A percentile compares a stretch with the other conserved stretches of the same genome.
These are phyloP conservation scores for Thecocarcelia acutangulata DNA, from an alignment of 2,888 invertebrate species.

Conservation along the genomic window DNA sequence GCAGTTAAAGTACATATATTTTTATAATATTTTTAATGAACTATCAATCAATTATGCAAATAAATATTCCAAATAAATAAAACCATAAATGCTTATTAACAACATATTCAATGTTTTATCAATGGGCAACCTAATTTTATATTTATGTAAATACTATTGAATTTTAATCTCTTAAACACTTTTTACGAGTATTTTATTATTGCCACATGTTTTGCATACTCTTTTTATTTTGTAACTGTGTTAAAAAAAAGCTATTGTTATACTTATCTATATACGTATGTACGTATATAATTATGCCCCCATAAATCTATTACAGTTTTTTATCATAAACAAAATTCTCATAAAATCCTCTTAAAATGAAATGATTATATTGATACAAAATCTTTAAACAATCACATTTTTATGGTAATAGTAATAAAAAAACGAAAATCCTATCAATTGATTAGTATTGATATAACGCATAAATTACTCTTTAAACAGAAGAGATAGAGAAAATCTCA, in stretches of 20 bases:
- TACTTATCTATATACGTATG: not conserved
- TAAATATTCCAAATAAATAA: too few species aligned
- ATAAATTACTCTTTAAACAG: constrained; percentile 25
- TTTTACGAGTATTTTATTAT: not conserved
- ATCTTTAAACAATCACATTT: constrained; percentile 40
- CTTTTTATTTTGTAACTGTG: not conserved
- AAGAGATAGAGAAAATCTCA: constrained; percentile 9
- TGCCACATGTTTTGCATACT: constrained; percentile 29
- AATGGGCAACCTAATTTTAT: too few species aligned
- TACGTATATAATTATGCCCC: constrained; percentile 44
- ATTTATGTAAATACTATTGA: not conserved
- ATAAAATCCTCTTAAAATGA: constrained; percentile 65
- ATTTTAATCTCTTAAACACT: not conserved
- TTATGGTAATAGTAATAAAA: constrained; percentile 30
- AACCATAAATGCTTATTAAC: too few species aligned
- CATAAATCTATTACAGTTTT: constrained; percentile 50
- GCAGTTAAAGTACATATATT: too few species aligned
- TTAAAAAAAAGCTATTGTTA: constrained; percentile 6
- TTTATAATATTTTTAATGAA: too few species aligned
- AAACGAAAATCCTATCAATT: constrained; percentile 54
- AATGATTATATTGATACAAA: constrained; percentile 56
- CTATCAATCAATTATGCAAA: too few species aligned
- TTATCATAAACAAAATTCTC: constrained; percentile 34
- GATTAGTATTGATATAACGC: constrained; percentile 44
- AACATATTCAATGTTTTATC: too few species aligned